phyloP scores from a whole-genome alignment of 2,797 vertebrate genomes.

The Champsocephalus esox region DNA sequence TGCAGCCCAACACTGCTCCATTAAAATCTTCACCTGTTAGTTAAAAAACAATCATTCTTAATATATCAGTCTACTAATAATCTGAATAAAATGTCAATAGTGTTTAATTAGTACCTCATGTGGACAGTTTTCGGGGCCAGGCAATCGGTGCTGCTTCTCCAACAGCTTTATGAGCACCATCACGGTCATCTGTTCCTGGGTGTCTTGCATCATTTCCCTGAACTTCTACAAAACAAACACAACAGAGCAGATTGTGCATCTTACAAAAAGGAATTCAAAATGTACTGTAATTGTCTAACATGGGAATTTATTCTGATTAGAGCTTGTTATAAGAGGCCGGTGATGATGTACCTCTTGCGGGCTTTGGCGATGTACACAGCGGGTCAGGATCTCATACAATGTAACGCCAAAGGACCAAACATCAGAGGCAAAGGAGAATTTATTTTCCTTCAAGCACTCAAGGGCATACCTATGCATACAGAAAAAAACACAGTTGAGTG shows the following conservation, averaged over 20 bases:
- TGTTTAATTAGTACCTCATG: slow-evolving; percentile 81
- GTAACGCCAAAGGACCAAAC: slow-evolving; percentile 96
- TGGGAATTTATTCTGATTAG: background rate
- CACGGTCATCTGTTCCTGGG: slow-evolving; percentile 86
- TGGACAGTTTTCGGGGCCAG: slow-evolving; percentile 87
- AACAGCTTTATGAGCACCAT: slow-evolving; percentile 87
- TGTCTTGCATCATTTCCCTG: slow-evolving; percentile 85
- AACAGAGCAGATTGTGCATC: slow-evolving; percentile 4
- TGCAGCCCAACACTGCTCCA: slow-evolving; percentile 90
- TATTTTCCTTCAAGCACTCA: slow-evolving; percentile 93
- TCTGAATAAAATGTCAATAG: background rate
- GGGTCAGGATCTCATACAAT: slow-evolving; percentile 93
- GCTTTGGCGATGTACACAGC: slow-evolving; percentile 86
- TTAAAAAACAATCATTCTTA: background rate
- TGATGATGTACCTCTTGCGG: slow-evolving; percentile 86
- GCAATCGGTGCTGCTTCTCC: slow-evolving; percentile 85
- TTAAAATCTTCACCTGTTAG: slow-evolving; percentile 80
- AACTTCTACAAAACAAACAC: slow-evolving; percentile 87
- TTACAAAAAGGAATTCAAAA: background rate
- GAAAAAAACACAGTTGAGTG: slow-evolving; percentile 14
- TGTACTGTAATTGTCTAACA: background rate
- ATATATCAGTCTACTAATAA: background rate
- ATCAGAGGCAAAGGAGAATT: slow-evolving; percentile 94
- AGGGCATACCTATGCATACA: slow-evolving; percentile 89
- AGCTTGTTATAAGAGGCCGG: background rate